Conservation (phyloP, 2,888 invertebrate genomes). For the Callinectes sapidus region DNA sequence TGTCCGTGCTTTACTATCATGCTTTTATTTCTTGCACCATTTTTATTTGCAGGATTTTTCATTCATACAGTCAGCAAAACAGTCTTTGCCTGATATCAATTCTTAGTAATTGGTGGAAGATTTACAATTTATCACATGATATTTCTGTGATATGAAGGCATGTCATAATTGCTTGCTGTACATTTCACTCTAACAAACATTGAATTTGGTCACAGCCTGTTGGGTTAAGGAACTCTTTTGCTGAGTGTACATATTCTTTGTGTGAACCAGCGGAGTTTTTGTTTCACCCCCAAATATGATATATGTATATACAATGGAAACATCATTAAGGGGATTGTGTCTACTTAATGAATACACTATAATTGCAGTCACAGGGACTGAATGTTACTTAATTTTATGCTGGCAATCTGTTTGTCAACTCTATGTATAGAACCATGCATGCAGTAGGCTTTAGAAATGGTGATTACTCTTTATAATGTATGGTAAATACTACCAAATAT, state of each 20-base stretch:
- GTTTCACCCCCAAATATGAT: not conserved
- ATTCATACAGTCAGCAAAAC: constrained; percentile 9
- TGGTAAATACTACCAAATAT: too few species aligned
- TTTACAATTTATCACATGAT: not conserved
- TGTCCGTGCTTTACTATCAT: not conserved
- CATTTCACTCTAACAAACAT: not conserved
- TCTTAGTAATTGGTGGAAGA: not conserved
- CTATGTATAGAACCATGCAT: too few species aligned
- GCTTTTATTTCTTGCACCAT: not conserved
- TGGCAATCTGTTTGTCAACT: too few species aligned
- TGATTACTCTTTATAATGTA: too few species aligned
- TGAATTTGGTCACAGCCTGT: constrained; percentile 3
- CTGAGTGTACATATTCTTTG: not conserved
- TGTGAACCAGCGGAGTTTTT: not conserved
- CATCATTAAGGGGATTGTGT: not conserved
- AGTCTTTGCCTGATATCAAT: not conserved
- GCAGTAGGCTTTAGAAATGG: too few species aligned
- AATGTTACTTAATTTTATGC: too few species aligned
- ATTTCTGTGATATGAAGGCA: not conserved
- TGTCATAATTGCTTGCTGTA: not conserved
- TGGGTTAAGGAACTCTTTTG: not conserved
- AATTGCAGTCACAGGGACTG: not conserved
- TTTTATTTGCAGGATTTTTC: not conserved
- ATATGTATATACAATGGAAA: not conserved
- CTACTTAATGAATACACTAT: not conserved